A percentile compares a stretch with the other conserved stretches of the same genome.
Conservation (phyloP, 1,140 invertebrate species). For the Latrodectus geometricus region DNA sequence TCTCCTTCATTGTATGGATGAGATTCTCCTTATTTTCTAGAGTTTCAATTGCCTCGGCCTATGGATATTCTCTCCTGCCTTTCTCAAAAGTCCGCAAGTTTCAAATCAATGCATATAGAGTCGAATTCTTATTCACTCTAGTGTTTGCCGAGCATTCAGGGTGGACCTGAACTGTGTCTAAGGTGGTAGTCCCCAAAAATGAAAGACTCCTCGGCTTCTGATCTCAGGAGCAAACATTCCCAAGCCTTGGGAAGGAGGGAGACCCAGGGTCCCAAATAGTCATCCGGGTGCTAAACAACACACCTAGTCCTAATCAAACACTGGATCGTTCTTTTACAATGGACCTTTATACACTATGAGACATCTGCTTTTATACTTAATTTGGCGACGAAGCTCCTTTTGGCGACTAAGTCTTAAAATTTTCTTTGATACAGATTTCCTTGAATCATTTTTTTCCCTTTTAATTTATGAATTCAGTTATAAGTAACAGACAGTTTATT, state of each 20-base stretch:
- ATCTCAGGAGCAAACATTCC: conserved; percentile 49
- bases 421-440: too few relatives aligned
- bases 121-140: conserved; percentile 8
- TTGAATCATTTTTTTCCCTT: too few relatives aligned
- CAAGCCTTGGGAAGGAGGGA: conserved; percentile 15
- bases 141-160: conserved; percentile 42
- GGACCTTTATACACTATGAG: not conserved
- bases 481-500: too few relatives aligned
- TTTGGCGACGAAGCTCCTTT: conserved; percentile 47
- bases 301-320: conserved; percentile 53
- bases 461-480: too few relatives aligned
- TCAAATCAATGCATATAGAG: not conserved
- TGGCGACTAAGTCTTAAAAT: conserved; percentile 9
- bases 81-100: not conserved
- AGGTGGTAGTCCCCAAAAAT: conserved; percentile 4
- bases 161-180: conserved; percentile 24
- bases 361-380: conserved; percentile 32
- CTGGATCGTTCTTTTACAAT: conserved; percentile 12
- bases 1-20: too few relatives aligned
- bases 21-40: too few relatives aligned
- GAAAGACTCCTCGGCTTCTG: conserved; percentile 31
- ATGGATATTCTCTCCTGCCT: too few relatives aligned
- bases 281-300: not conserved
- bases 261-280: not conserved
- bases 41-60: too few relatives aligned